phyloP scores from a whole-genome alignment of 1,140 invertebrate species.

The Drosophila fuyamai region DNA sequence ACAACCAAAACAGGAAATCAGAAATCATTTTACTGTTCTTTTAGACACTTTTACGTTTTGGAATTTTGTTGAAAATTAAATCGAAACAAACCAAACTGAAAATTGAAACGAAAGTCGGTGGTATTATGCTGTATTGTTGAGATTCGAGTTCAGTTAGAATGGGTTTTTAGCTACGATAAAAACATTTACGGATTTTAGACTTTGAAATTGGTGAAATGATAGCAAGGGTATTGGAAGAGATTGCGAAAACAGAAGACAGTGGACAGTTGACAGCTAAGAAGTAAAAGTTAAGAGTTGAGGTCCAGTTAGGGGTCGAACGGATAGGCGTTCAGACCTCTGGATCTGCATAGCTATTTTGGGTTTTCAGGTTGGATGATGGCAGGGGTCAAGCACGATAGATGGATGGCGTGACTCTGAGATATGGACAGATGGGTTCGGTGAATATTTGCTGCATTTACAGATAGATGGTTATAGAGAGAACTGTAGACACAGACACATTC shows the following conservation, averaged over 20 bases:
- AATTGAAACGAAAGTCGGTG: slow-evolving; percentile 7
- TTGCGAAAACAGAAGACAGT: slow-evolving; percentile 13
- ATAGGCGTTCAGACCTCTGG: neutral
- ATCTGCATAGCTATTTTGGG: slow-evolving; percentile 5
- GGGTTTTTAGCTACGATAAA: slow-evolving; percentile 16
- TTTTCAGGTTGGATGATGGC: slow-evolving; percentile 17
- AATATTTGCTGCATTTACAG: slow-evolving; percentile 19
- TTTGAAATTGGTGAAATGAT: slow-evolving; percentile 22
- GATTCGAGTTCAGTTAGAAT: slow-evolving; percentile 7
- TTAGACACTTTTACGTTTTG: slow-evolving; percentile 25
- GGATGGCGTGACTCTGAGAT: neutral
- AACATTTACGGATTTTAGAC: slow-evolving; percentile 23
- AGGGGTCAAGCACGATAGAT: slow-evolving; percentile 20
- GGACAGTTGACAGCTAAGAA: neutral
- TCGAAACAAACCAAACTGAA: slow-evolving; percentile 12
- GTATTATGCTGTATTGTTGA: slow-evolving; percentile 5
- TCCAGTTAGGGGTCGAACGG: slow-evolving; percentile 10
- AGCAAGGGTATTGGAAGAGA: neutral
- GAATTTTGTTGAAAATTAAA: slow-evolving; percentile 36
- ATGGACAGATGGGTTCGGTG: neutral
- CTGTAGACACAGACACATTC: slow-evolving; percentile 34
- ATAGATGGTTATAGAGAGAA: slow-evolving; percentile 7
- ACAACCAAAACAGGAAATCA: slow-evolving; percentile 5
- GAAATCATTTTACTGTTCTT: slow-evolving; percentile 22
- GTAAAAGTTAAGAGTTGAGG: neutral